Conservation (phyloP, 2,888 invertebrate species). For the Drosophila merina region DNA sequence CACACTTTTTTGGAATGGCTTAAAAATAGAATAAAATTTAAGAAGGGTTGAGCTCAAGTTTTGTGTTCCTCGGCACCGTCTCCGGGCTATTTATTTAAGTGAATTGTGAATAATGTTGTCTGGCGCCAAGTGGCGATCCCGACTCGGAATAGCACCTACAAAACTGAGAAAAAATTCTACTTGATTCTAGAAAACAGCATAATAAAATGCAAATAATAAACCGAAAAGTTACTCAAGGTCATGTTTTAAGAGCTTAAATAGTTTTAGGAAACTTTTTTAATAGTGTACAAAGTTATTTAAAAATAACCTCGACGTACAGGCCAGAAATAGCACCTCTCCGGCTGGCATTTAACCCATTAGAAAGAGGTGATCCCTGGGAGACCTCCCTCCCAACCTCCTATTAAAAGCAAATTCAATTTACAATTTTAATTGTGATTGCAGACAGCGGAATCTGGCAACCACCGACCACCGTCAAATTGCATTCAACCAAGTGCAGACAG, state of each 20-base stretch:
- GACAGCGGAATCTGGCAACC: constrained; percentile 18
- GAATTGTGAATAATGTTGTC: constrained; percentile 52
- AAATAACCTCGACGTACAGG: background rate
- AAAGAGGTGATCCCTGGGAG: background rate
- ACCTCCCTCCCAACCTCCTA: background rate
- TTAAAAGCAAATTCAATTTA: constrained; percentile 42
- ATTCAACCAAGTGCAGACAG: constrained; percentile 47
- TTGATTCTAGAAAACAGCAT: constrained; percentile 3
- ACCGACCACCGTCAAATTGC: constrained; percentile 34
- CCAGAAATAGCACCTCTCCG: constrained; percentile 14
- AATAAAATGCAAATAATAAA: too few species aligned
- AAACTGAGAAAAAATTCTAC: constrained; percentile 14
- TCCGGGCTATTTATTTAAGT: constrained; percentile 51
- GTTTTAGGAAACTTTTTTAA: background rate
- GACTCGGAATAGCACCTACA: constrained; percentile 14
- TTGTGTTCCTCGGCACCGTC: constrained; percentile 14
- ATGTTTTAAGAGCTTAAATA: background rate
- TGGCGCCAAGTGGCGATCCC: constrained; percentile 52
- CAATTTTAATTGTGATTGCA: constrained; percentile 47
- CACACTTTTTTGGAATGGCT: constrained; percentile 17
- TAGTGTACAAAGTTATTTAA: background rate
- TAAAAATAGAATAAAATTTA: constrained; percentile 48
- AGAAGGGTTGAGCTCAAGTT: constrained; percentile 35
- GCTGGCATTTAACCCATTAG: constrained; percentile 10
- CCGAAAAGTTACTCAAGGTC: background rate